These are phyloP conservation scores for Mantis religiosa DNA, from an alignment of 2,888 invertebrate genomes.

Conservation along the genomic window DNA sequence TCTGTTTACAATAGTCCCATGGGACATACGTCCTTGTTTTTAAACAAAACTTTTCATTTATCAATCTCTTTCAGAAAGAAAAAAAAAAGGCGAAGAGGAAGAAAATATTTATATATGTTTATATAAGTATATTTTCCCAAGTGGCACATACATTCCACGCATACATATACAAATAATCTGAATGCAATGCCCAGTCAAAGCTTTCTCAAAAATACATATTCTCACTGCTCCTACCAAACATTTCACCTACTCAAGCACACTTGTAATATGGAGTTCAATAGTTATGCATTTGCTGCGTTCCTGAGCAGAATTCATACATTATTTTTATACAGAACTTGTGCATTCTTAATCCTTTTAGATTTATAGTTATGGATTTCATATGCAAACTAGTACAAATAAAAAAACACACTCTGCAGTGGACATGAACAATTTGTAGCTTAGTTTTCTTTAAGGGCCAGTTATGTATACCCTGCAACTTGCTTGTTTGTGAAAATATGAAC, in stretches of 20 bases:
- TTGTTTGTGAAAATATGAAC: too few relatives aligned
- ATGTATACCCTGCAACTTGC: too few relatives aligned
- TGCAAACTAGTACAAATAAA: background rate
- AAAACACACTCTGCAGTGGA: background rate
- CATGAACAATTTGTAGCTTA: background rate
- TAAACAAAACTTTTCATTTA: constrained; percentile 20
- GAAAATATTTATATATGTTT: background rate
- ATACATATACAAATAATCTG: background rate
- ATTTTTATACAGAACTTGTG: background rate
- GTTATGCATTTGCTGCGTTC: background rate
- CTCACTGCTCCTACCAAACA: background rate
- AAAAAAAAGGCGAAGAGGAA: background rate
- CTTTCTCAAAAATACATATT: background rate
- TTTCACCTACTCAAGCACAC: background rate
- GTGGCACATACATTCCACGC: constrained; percentile 22
- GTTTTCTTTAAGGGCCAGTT: too few relatives aligned
- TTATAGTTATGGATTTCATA: background rate
- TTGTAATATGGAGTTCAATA: background rate
- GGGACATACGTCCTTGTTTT: constrained; percentile 15
- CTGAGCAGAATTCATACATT: background rate
- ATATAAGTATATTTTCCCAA: constrained; percentile 18
- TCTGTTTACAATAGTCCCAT: constrained; percentile 27
- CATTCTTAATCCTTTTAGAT: background rate
- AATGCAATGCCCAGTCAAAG: background rate
- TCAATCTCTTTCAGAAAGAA: constrained; percentile 5